Percentiles rank a stretch among this genome's conserved stretches.
phyloP scores from a whole-genome alignment of 2,888 invertebrate species.

The Dryocosmus kuriphilus region DNA sequence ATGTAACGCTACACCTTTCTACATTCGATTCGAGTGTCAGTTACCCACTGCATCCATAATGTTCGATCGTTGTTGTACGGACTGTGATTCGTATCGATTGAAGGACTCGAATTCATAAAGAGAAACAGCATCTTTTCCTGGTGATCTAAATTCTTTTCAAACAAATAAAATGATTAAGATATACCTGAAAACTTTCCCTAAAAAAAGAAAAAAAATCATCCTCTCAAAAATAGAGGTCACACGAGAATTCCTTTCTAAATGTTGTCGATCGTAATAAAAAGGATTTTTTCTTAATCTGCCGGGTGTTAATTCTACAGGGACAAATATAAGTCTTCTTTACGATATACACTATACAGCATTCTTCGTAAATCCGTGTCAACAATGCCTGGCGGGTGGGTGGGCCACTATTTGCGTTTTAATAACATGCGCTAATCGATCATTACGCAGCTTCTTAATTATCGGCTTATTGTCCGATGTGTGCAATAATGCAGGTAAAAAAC shows the following conservation, averaged over 20 bases:
- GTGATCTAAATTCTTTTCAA: not conserved
- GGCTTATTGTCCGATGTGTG: slow-evolving; percentile 56
- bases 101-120: slow-evolving; percentile 42
- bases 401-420: slow-evolving; percentile 44
- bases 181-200: not conserved
- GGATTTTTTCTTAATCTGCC: not conserved
- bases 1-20: not conserved
- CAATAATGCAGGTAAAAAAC: not conserved
- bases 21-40: slow-evolving; percentile 6
- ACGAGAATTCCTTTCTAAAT: too few species aligned
- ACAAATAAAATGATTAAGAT: not conserved
- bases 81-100: slow-evolving; percentile 57
- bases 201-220: too few species aligned
- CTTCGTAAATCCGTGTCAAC: not conserved
- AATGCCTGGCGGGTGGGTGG: not conserved
- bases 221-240: too few species aligned
- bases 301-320: too few species aligned
- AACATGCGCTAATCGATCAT: slow-evolving; percentile 64
- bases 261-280: not conserved
- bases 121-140: not conserved
- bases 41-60: not conserved
- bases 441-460: slow-evolving; percentile 67
- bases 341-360: not conserved
- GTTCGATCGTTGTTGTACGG: not conserved
- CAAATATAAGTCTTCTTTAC: not conserved